These are phyloP conservation scores for Cololabis saira DNA, from an alignment of 2,113 vertebrate species.

Conservation along the genomic window DNA sequence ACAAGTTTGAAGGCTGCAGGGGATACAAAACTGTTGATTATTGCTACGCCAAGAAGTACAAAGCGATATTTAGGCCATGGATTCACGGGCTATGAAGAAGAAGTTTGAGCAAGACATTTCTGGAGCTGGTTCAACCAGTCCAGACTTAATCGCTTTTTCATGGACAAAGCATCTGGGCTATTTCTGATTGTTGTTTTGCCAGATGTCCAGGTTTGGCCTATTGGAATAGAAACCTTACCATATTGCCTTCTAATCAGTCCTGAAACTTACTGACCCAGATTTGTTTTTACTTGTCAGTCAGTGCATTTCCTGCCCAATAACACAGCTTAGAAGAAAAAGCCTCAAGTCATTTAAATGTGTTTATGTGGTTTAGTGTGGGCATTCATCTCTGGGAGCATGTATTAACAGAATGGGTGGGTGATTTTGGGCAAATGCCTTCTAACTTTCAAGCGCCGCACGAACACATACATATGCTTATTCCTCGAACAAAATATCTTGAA, in stretches of 20 bases:
- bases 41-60: conserved; percentile 23
- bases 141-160: background rate
- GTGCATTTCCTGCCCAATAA: background rate
- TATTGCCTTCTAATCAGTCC: background rate
- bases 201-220: background rate
- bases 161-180: background rate
- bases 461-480: background rate
- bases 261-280: background rate
- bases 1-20: conserved; percentile 41
- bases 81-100: conserved; percentile 2
- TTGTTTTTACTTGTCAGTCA: background rate
- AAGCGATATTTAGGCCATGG: conserved; percentile 39
- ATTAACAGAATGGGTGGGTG: background rate
- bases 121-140: background rate
- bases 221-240: background rate
- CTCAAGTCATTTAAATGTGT: background rate
- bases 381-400: background rate
- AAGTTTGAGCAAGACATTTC: conserved; percentile 13
- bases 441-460: background rate
- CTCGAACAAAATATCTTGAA: conserved; percentile 3
- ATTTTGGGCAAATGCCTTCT: conserved; percentile 4
- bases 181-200: background rate
- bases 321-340: background rate
- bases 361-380: background rate
- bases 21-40: conserved; percentile 52